Evolutionary conservation across 2,113 vertebrate genomes (phyloP), one percentile per base, ranked within the genome.

Genomic region (Paedocypris sp.): DNA sequence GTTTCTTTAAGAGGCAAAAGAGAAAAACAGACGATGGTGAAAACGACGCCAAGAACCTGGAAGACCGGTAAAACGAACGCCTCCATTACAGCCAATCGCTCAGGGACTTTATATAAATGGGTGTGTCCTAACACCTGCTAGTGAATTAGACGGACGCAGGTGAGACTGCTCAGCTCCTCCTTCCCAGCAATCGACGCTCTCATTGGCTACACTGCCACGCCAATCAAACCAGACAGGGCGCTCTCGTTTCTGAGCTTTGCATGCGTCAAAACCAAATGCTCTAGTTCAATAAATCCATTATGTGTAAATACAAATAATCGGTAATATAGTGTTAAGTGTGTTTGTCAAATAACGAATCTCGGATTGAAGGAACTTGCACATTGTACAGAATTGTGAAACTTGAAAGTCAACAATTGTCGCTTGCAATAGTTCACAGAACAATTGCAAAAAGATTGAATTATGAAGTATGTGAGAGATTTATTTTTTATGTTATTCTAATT

Each of bases 1-100:
- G 94, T 42, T 98, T 98, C 77, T 98, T 98, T 65, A 86, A 88
- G 73, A 86, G 79, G 61, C 89, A 76, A 32, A 77, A 67, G 23
- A 45, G 77, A 72, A 73, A 78, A 42, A 82, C 80, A 1, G 75
- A 80, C 31, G 71, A 77, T 43, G 66, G 77, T 2, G 63, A 47
- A 12, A 61, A 73, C 66, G 81, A 80, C 19, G 62, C 79, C 70
- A 91, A 87, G 62, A 76, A 75, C 22, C 64, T 83, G 56, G 88
- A 91, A 68, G 77, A 82, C 69, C 45, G 76, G 22, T 83, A 74
- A 80, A 51, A 7, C 19, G 47, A 39, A 11, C 12, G 51, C 26
- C 13, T 22, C 19, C 62, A 18, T 42, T 33, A 52, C 60, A 38
- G 64, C 41, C 67, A 60, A 51, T 61, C 45, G 66, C 79, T 82